Evolutionary conservation across 1,140 invertebrate species (phyloP).

Genomic region (Eupristina koningsbergeri): DNA sequence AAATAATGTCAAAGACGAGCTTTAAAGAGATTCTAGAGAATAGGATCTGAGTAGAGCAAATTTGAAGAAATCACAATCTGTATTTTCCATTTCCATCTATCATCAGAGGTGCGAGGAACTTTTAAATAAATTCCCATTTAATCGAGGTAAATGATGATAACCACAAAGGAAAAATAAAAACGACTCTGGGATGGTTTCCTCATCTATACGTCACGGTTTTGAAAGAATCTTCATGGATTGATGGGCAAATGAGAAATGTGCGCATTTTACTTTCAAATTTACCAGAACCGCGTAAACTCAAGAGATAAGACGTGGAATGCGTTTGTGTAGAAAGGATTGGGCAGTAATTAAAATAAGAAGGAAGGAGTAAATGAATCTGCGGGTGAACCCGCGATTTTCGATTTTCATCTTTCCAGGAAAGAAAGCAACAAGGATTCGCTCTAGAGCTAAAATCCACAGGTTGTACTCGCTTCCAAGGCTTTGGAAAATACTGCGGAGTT

Average conservation of each 20-base stretch:
- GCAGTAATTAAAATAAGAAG: constrained; percentile 40
- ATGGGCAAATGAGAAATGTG: constrained; percentile 54
- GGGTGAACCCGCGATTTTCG: background rate
- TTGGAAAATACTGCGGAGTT: too few relatives aligned
- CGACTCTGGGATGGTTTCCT: background rate
- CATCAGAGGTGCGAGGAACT: background rate
- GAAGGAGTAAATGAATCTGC: background rate
- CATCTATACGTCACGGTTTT: background rate
- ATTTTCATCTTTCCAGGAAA: constrained; percentile 8
- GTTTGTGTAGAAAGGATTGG: constrained; percentile 1
- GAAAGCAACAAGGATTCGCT: background rate
- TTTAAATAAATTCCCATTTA: background rate
- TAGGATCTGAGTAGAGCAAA: too few relatives aligned
- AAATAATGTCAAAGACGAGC: too few relatives aligned
- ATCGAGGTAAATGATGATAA: background rate
- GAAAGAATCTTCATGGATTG: constrained; percentile 65
- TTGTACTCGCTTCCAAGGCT: too few relatives aligned
- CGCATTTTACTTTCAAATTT: constrained; percentile 47
- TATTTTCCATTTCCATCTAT: too few relatives aligned
- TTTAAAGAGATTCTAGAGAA: too few relatives aligned
- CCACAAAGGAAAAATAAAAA: background rate
- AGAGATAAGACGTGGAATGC: constrained; percentile 20
- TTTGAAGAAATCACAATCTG: background rate
- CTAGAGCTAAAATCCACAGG: background rate
- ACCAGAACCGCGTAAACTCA: background rate